These are phyloP conservation scores for Brenthis hecate DNA, from an alignment of 2,888 invertebrate genomes.

Conservation along the genomic window DNA sequence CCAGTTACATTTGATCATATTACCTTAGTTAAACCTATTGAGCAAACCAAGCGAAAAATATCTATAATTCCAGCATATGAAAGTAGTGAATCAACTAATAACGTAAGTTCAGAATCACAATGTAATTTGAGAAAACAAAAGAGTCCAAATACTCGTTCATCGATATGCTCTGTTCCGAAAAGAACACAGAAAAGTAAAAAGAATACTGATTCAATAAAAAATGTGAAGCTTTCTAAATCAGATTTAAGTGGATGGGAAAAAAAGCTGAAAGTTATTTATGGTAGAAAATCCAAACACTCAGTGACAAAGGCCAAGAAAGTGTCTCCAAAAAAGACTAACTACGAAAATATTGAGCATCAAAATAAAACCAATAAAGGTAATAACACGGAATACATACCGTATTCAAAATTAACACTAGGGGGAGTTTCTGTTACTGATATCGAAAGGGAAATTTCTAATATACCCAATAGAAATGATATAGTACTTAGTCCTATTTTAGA, in stretches of 20 bases:
- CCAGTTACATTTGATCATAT: conserved; percentile 28
- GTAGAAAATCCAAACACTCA: conserved; percentile 47
- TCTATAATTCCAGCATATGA: conserved; percentile 66
- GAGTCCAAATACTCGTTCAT: conserved; percentile 41
- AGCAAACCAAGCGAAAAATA: conserved; percentile 51
- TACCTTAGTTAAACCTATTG: conserved; percentile 10
- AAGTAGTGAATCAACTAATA: conserved; percentile 66
- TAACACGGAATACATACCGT: conserved; percentile 73
- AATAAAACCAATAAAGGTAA: conserved; percentile 44
- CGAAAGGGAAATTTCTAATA: conserved; percentile 65
- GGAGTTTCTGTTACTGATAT: conserved; percentile 70
- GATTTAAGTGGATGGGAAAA: conserved; percentile 68
- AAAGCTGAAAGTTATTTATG: conserved; percentile 66
- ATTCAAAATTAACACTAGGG: conserved; percentile 73
- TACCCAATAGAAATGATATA: conserved; percentile 60
- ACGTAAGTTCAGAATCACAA: conserved; percentile 55
- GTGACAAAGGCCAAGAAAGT: conserved; percentile 45
- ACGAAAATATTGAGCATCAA: conserved; percentile 19
- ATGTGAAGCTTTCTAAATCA: conserved; percentile 44
- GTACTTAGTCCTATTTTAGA: conserved; percentile 68
- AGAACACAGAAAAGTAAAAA: conserved; percentile 28
- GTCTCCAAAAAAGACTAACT: conserved; percentile 39
- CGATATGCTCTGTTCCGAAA: conserved; percentile 5
- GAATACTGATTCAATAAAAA: conserved; percentile 44
- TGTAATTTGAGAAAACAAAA: conserved; percentile 42